These are phyloP conservation scores for Dipodomys spectabilis DNA, from an alignment of 2,113 vertebrate species.

Conservation along the genomic window DNA sequence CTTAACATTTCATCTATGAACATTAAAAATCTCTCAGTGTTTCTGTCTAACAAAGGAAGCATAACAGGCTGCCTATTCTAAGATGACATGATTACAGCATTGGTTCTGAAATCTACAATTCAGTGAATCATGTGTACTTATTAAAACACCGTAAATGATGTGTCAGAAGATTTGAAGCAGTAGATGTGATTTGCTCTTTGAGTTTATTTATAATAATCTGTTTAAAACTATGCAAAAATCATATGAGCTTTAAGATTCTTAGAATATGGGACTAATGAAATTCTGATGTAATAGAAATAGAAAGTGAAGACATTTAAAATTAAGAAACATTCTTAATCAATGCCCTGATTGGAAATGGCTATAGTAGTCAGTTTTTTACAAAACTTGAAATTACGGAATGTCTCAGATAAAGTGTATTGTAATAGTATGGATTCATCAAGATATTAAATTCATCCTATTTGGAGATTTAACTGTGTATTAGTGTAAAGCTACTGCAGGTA, in stretches of 20 bases:
- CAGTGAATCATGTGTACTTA: conserved; percentile 21
- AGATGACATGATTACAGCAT: conserved; percentile 36
- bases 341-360: conserved; percentile 29
- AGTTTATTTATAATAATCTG: conserved; percentile 57
- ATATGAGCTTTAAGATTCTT: conserved; percentile 31
- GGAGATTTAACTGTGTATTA: conserved; percentile 22
- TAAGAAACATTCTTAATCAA: conserved; percentile 43
- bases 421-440: background rate
- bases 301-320: conserved; percentile 38
- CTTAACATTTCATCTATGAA: conserved; percentile 59
- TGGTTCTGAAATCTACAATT: conserved; percentile 35
- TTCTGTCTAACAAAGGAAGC: conserved; percentile 56
- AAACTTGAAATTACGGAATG: conserved; percentile 38
- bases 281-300: conserved; percentile 17
- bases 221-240: conserved; percentile 35
- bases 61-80: conserved; percentile 38
- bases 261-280: background rate
- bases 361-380: background rate
- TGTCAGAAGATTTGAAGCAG: conserved; percentile 36
- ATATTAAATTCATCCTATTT: background rate
- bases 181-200: conserved; percentile 53
- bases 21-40: conserved; percentile 57
- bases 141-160: conserved; percentile 48
- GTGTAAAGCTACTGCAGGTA: background rate
- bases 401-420: background rate